Base-by-base conservation (phyloP, 2,113 vertebrate species). In the Menura novaehollandiae region DNA sequence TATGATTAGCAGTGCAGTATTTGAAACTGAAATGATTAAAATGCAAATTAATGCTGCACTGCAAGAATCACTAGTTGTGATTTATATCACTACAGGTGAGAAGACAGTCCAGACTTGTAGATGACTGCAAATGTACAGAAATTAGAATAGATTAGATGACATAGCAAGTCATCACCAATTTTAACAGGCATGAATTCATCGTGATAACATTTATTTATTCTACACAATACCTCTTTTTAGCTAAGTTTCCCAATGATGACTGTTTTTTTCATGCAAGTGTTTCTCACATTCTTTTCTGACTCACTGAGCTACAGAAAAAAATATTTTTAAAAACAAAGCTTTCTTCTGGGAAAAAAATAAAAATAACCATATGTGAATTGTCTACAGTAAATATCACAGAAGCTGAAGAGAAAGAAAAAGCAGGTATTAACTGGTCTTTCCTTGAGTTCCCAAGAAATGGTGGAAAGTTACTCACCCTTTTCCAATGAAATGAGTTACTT, bases 61-160 rank as follows among this genome's bases (percentile, higher is more conserved):
- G 60, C 77, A 87, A 91, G 68, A 90, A 94, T 81, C 83, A 18
- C 80, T 89, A 58, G 27, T 49, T 81, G 79, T 91, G 88, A 96
- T 93, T 91, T 93, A 41, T 90, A 94, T 87, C 91, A 89, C 47
- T 56, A 83, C 88, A 96, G 85, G 88, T 91, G 83, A 95, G 79
- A 91, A 94, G 53, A 93, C 33, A 87, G 93, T 78, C 68, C 76
- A 94, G 79, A 88, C 78, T 94, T 95, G 82, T 18, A 90, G 44
- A 43, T 14, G 68, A 80, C 79, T 94, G 51, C 55, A 95, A 90
- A 94, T 46, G n/a, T 46, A 78, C 53, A 96, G 22, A 88, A 91
- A 88, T 80, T 93, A 90, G 58, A 91, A 83, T 27, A 94, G 59
- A 88, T 76, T 24, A 89, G 67, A 91, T 85, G 81, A 80, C 44